phyloP scores from a whole-genome alignment of 2,113 vertebrate genomes.

The zebrafish (Danio rerio) region GRCz12tu NC_133186.1:7002001-7002500 shows the following conservation, averaged over 20 bases:
- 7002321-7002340: slow-evolving; percentile 6
- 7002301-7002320: slow-evolving; percentile 15
- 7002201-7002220: slow-evolving; percentile 97
- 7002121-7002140: slow-evolving; percentile 99
- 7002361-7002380: not conserved
- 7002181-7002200: slow-evolving; percentile 97
- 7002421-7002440: too few relatives aligned
- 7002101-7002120: slow-evolving; percentile 83
- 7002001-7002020: slow-evolving; percentile 37
- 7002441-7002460: too few relatives aligned
- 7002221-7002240: slow-evolving; percentile 98
- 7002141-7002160: slow-evolving; percentile 98
- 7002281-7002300: slow-evolving; percentile 48
- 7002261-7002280: slow-evolving; percentile 63
- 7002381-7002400: too few relatives aligned
- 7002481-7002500: too few relatives aligned
- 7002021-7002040: slow-evolving; percentile 27
- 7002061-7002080: slow-evolving; percentile 68
- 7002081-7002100: slow-evolving; percentile 79
- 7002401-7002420: too few relatives aligned
- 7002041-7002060: slow-evolving; percentile 39
- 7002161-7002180: slow-evolving; percentile 97
- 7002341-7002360: not conserved
- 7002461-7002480: too few relatives aligned
- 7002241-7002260: slow-evolving; percentile 81